phyloP scores from a whole-genome alignment of 1,140 invertebrate genomes.

The Centruroides sculpturatus region DNA sequence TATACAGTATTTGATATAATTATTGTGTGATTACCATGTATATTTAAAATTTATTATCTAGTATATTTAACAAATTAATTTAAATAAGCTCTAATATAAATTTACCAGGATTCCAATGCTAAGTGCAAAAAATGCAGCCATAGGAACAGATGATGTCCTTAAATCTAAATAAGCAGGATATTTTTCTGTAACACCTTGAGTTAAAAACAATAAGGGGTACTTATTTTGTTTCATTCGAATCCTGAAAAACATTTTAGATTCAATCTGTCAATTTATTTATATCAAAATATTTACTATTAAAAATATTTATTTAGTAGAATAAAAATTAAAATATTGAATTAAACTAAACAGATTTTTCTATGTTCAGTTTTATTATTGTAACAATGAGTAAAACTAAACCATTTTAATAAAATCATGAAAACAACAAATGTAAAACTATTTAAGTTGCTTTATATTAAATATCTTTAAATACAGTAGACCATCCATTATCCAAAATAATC shows the following conservation, averaged over 20 bases:
- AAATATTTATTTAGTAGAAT: not conserved
- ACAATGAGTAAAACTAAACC: too few relatives aligned
- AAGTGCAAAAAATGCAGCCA: slow-evolving; percentile 64
- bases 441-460: too few relatives aligned
- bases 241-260: slow-evolving; percentile 24
- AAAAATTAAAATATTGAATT: not conserved
- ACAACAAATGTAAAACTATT: too few relatives aligned
- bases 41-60: too few relatives aligned
- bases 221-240: slow-evolving; percentile 82
- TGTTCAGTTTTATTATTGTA: not conserved
- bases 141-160: slow-evolving; percentile 58
- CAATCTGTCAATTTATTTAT: too few relatives aligned
- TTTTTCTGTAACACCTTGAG: slow-evolving; percentile 61
- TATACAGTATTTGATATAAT: too few relatives aligned
- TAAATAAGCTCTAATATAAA: not conserved
- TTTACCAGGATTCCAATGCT: slow-evolving; percentile 53
- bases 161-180: slow-evolving; percentile 52
- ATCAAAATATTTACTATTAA: too few relatives aligned
- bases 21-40: too few relatives aligned
- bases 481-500: too few relatives aligned
- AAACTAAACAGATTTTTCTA: not conserved
- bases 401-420: too few relatives aligned
- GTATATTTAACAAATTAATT: too few relatives aligned
- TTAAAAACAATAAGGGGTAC: slow-evolving; percentile 87
- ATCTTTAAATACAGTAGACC: too few relatives aligned